phyloP scores from a whole-genome alignment of 2,888 invertebrate genomes.

The Marasmarcha lunaedactyla region DNA sequence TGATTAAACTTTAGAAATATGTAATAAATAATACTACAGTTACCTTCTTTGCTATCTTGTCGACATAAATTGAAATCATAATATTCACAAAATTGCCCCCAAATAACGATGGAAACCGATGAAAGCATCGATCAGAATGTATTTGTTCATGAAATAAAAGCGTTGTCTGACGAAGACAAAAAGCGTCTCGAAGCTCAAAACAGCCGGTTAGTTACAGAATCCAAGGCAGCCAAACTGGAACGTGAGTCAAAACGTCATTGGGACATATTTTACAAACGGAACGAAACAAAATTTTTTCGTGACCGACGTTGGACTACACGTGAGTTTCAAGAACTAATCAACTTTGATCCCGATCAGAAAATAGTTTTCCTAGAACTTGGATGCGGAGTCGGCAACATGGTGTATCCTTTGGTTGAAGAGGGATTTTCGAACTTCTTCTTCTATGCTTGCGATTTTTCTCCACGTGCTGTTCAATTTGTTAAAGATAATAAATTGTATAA shows the following conservation, averaged over 20 bases:
- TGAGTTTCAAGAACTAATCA: slow-evolving; percentile 88
- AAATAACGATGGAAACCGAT: slow-evolving; percentile 50
- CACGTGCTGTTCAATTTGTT: slow-evolving; percentile 89
- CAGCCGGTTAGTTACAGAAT: slow-evolving; percentile 64
- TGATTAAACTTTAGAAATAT: too few relatives aligned
- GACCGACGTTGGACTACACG: slow-evolving; percentile 97
- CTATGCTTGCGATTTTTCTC: slow-evolving; percentile 94
- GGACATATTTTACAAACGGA: slow-evolving; percentile 97
- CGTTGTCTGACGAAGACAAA: slow-evolving; percentile 71
- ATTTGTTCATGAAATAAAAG: slow-evolving; percentile 55
- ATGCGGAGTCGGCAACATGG: slow-evolving; percentile 97
- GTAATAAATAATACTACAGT: too few relatives aligned
- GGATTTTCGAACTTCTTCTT: slow-evolving; percentile 73
- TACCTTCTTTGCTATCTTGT: too few relatives aligned
- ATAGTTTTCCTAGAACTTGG: slow-evolving; percentile 85
- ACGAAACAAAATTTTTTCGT: slow-evolving; percentile 93
- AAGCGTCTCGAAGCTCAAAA: slow-evolving; percentile 77
- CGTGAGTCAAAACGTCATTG: slow-evolving; percentile 88
- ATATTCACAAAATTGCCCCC: too few relatives aligned
- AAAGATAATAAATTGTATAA: slow-evolving; percentile 77
- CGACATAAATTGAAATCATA: too few relatives aligned
- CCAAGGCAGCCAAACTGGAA: slow-evolving; percentile 83
- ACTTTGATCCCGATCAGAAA: slow-evolving; percentile 61
- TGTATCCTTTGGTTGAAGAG: slow-evolving; percentile 90
- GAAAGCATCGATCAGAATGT: slow-evolving; percentile 31